Percentiles rank a stretch among this genome's conserved stretches.
These are phyloP conservation scores for Salvelinus sp. DNA, from an alignment of 2,113 vertebrate species.

Conservation along the genomic window DNA sequence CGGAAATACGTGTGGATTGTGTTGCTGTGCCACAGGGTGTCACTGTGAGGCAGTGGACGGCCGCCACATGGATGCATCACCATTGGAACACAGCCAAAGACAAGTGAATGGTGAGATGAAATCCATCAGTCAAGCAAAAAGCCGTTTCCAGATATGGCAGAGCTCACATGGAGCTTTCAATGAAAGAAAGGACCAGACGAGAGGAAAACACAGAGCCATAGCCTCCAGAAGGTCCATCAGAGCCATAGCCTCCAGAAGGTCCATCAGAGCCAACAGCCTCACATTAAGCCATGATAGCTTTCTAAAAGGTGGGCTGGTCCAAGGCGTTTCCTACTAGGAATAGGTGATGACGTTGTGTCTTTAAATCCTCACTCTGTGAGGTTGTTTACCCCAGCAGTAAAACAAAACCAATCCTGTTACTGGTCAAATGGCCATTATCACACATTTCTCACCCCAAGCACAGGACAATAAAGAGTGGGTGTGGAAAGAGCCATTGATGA, in stretches of 20 bases:
- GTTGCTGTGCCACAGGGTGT: constrained; percentile 49
- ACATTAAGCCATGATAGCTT: constrained; percentile 52
- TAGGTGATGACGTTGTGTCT: no score
- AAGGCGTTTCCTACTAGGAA: neutral
- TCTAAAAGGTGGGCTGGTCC: constrained; percentile 54
- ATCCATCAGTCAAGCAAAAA: constrained; percentile 49
- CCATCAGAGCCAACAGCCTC: constrained; percentile 24
- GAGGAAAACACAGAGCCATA: constrained; percentile 21
- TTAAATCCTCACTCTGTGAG: no score
- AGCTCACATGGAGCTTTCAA: constrained; percentile 14
- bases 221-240: constrained; percentile 6
- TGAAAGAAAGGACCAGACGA: constrained; percentile 49
- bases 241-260: neutral
- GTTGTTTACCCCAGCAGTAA: no score
- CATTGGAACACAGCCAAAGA: constrained; percentile 12
- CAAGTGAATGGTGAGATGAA: constrained; percentile 39
- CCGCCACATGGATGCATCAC: neutral
- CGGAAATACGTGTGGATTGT: neutral
- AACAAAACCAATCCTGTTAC: no score
- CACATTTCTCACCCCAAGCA: no score
- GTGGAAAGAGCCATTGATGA: neutral
- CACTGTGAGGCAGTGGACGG: constrained; percentile 41
- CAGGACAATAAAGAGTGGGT: no score
- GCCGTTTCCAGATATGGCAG: constrained; percentile 30
- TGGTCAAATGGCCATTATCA: no score